Evolutionary conservation across 37 sponge, comb jelly and placozoan species (phyloP).

Genomic region (Halichondria panicea): DNA sequence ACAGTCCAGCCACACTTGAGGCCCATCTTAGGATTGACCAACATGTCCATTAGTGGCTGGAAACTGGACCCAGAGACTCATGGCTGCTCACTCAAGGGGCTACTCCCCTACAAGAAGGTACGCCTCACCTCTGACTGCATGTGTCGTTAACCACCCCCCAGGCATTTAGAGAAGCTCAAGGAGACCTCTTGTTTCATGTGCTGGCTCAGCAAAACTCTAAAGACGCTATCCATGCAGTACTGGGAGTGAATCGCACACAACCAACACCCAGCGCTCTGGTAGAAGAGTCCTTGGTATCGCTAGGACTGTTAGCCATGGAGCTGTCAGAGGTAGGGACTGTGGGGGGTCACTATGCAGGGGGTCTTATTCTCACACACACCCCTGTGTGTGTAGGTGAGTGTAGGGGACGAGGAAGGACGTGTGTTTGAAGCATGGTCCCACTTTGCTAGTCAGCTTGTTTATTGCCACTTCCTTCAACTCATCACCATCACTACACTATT

Average conservation of each 20-base stretch:
- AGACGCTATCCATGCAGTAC: constrained; percentile 46
- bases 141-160: neutral
- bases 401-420: constrained; percentile 25
- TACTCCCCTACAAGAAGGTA: constrained; percentile 70
- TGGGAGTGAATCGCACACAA: constrained; percentile 21
- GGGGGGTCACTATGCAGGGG: too few relatives aligned
- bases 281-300: constrained; percentile 43
- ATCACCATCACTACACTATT: constrained; percentile 39
- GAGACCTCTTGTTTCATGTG: constrained; percentile 51
- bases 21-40: constrained; percentile 58
- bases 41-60: constrained; percentile 47
- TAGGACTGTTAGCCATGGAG: constrained; percentile 64
- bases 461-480: constrained; percentile 53
- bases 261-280: constrained; percentile 43
- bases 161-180: constrained; percentile 40
- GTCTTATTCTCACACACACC: too few relatives aligned
- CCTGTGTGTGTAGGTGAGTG: too few relatives aligned
- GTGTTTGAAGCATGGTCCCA: constrained; percentile 59
- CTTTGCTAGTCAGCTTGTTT: constrained; percentile 61
- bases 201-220: constrained; percentile 69
- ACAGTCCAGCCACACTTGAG: constrained; percentile 61
- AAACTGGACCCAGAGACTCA: constrained; percentile 46
- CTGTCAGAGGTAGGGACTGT: constrained; percentile 25
- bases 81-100: constrained; percentile 55
- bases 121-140: neutral